phyloP scores from a whole-genome alignment of 2,888 invertebrate species.

The Drosophila aldrichi region DNA sequence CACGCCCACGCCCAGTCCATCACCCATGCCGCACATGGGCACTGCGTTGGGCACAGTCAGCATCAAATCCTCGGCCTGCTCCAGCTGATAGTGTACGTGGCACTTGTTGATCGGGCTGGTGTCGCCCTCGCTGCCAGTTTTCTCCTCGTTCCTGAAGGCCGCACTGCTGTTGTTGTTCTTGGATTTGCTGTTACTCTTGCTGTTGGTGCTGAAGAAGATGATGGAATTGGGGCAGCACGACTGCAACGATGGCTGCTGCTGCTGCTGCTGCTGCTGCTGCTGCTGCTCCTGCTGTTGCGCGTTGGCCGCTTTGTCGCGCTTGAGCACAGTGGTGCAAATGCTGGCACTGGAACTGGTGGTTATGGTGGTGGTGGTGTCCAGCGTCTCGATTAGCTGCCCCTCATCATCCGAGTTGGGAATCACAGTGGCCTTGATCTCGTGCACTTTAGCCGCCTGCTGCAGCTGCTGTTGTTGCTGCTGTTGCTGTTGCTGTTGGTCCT shows the following conservation, averaged over 20 bases:
- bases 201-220: conserved; percentile 41
- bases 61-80: conserved; percentile 27
- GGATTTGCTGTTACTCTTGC: conserved; percentile 10
- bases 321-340: conserved; percentile 63
- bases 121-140: conserved; percentile 22
- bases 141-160: conserved; percentile 9
- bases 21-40: conserved; percentile 58
- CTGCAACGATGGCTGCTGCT: conserved; percentile 3
- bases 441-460: conserved; percentile 12
- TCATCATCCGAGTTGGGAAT: conserved; percentile 58
- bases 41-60: conserved; percentile 23
- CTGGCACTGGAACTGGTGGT: conserved; percentile 57
- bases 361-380: conserved; percentile 69
- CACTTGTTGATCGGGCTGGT: conserved; percentile 23
- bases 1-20: conserved; percentile 41
- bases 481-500: conserved; percentile 11
- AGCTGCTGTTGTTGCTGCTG: not conserved
- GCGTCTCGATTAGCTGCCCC: conserved; percentile 64
- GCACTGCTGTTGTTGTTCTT: conserved; percentile 7
- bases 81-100: conserved; percentile 33
- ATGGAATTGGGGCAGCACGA: conserved; percentile 42
- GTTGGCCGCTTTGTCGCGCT: conserved; percentile 16
- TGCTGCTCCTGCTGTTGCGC: conserved; percentile 8
- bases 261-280: no score
- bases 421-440: conserved; percentile 1